These are phyloP conservation scores for Tinea semifulvella DNA, from an alignment of 2,888 invertebrate species.

Conservation along the genomic window DNA sequence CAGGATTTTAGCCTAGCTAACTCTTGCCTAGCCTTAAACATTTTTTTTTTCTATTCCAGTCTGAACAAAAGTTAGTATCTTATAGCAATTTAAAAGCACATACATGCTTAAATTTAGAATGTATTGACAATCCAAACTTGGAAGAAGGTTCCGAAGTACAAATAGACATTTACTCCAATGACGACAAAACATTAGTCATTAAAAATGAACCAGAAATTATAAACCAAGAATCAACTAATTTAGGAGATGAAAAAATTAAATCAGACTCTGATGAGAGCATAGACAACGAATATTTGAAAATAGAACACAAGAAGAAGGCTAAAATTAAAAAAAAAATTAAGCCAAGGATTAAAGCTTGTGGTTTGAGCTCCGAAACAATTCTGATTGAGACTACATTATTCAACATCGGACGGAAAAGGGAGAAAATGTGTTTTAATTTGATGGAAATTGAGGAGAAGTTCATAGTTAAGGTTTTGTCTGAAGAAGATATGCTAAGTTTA, in stretches of 20 bases:
- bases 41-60: no score
- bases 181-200: no score
- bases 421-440: background rate
- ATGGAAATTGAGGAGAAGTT: slow-evolving; percentile 2
- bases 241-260: background rate
- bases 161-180: no score
- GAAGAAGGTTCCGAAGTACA: no score
- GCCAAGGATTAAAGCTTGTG: background rate
- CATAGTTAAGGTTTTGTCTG: background rate
- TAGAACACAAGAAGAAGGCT: background rate
- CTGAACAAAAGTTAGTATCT: no score
- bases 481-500: slow-evolving; percentile 6
- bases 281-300: background rate
- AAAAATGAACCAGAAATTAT: slow-evolving; percentile 1
- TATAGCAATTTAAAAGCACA: no score
- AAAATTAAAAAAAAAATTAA: background rate
- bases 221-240: no score
- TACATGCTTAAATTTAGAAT: no score
- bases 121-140: no score
- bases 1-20: no score
- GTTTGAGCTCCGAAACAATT: no score
- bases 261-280: background rate
- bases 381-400: background rate
- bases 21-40: no score
- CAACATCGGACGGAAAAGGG: background rate